Percentiles rank a stretch among this genome's conserved stretches.
phyloP scores from a whole-genome alignment of 2,113 vertebrate species.

The Dipodomys ordii region DNA sequence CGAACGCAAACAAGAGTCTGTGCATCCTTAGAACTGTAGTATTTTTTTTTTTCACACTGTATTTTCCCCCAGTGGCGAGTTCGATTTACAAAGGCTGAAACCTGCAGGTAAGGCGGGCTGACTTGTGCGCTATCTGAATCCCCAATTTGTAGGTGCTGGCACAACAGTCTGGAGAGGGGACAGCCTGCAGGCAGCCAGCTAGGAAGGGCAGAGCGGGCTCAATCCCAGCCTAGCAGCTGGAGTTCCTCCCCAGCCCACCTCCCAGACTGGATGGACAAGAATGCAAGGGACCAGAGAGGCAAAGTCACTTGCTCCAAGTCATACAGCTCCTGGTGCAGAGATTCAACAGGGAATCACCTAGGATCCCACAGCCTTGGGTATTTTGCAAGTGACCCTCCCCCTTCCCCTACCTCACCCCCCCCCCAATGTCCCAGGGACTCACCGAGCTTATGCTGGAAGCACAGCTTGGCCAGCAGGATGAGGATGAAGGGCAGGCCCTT shows the following conservation, averaged over 20 bases:
- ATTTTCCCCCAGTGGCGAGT: not conserved
- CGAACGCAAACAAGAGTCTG: not conserved
- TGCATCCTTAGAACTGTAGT: too few species aligned
- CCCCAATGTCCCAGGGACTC: constrained; percentile 49
- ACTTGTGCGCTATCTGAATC: not conserved
- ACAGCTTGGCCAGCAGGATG: constrained; percentile 96
- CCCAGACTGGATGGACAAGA: not conserved
- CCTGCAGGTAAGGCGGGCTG: too few species aligned
- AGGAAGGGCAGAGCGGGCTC: not conserved
- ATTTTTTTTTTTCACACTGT: not conserved
- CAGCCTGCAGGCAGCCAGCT: not conserved
- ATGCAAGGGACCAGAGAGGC: not conserved
- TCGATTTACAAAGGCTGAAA: not conserved
- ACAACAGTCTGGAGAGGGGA: not conserved
- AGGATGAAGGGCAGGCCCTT: constrained; percentile 98
- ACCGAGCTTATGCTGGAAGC: constrained; percentile 99
- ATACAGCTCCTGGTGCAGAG: not conserved
- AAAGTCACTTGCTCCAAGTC: not conserved
- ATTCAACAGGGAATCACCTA: not conserved
- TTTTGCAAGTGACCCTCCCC: too few species aligned
- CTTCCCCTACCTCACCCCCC: accelerated
- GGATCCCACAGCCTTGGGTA: too few species aligned
- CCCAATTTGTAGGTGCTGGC: not conserved
- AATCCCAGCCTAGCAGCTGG: too few species aligned
- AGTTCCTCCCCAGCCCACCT: not conserved